Evolutionary conservation across 92 coral and sea anemone species (phyloP).

Genomic region (Zoanthus sansibaricus): DNA sequence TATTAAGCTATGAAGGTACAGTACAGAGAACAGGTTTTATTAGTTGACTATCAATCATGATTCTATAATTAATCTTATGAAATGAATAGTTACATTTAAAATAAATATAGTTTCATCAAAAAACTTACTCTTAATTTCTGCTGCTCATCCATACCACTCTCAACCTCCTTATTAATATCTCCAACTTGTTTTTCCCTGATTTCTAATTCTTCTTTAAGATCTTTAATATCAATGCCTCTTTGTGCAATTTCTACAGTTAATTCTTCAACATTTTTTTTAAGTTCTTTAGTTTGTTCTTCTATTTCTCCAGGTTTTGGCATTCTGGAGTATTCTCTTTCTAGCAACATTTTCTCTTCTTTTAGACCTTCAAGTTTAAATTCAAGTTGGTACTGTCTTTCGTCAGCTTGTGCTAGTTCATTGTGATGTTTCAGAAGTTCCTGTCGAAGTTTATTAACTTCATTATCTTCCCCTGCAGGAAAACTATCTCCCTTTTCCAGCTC

Average conservation of each 20-base stretch:
- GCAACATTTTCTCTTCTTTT: constrained; percentile 91
- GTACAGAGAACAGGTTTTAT: too few relatives aligned
- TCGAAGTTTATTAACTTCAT: constrained; percentile 92
- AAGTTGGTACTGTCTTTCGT: constrained; percentile 96
- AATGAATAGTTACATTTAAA: too few relatives aligned
- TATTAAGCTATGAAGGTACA: too few relatives aligned
- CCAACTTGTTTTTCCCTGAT: constrained; percentile 81
- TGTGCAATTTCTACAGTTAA: constrained; percentile 90
- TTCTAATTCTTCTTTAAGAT: constrained; percentile 89
- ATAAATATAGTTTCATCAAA: not conserved
- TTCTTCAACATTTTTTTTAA: constrained; percentile 88
- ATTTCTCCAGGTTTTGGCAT: constrained; percentile 99
- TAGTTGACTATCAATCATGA: too few relatives aligned
- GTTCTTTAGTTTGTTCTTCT: constrained; percentile 90
- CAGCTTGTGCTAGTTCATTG: constrained; percentile 98
- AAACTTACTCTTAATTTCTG: constrained; percentile 85
- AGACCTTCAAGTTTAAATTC: constrained; percentile 94
- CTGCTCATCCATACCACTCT: constrained; percentile 85
- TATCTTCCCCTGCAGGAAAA: constrained; percentile 96
- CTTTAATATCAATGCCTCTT: constrained; percentile 88
- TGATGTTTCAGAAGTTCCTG: constrained; percentile 96
- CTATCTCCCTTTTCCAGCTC: constrained; percentile 97
- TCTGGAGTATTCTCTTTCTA: constrained; percentile 94
- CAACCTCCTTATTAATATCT: constrained; percentile 80
- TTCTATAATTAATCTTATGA: too few relatives aligned